Conservation (phyloP, 2,113 vertebrate species). For the Barbus barbus region DNA sequence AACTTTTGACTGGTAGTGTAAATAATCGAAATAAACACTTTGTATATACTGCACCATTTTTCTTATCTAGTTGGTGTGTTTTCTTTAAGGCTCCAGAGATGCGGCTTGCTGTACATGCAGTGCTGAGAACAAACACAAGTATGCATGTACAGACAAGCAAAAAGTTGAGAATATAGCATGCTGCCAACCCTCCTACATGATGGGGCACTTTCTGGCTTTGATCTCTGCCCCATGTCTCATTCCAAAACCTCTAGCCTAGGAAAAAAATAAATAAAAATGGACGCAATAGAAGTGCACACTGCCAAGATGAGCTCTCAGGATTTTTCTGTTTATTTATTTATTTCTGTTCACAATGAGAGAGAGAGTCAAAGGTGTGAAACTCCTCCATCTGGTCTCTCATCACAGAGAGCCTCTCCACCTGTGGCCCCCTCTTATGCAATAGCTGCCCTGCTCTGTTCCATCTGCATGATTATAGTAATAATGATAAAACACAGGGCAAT, state of each 20-base stretch:
- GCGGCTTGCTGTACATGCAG: background rate
- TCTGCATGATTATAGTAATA: conserved; percentile 2
- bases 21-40: background rate
- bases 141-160: background rate
- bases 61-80: background rate
- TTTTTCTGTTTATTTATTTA: conserved; percentile 36
- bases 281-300: conserved; percentile 7
- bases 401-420: conserved; percentile 34
- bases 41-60: background rate
- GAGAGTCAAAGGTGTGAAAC: conserved; percentile 41
- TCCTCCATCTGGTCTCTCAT: conserved; percentile 33
- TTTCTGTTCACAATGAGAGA: conserved; percentile 18
- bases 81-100: background rate
- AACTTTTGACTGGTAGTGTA: background rate
- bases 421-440: conserved; percentile 40
- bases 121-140: background rate
- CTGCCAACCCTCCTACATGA: conserved; percentile 41
- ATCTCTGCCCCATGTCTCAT: conserved; percentile 43
- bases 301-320: conserved; percentile 27
- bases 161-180: background rate
- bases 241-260: conserved; percentile 16
- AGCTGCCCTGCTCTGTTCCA: conserved; percentile 12
- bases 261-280: no score
- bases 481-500: conserved; percentile 12
- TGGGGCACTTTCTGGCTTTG: conserved; percentile 36